Evolutionary conservation across 2,797 vertebrate species (phyloP).

Genomic region (Microctenopoma stevenorrisi): DNA sequence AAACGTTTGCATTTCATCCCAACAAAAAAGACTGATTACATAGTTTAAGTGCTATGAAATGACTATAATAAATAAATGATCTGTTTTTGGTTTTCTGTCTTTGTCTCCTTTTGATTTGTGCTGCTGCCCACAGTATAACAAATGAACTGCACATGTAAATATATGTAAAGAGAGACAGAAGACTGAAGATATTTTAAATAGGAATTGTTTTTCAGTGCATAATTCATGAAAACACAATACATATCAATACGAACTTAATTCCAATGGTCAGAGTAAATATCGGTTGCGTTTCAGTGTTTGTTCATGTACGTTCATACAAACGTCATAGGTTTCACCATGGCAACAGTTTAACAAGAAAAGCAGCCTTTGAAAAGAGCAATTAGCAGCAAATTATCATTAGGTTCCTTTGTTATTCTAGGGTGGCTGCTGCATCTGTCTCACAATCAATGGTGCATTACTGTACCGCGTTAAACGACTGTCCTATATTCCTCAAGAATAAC

Average conservation of each 20-base stretch:
- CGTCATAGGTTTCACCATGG: background rate
- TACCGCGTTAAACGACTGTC: slow-evolving; percentile 12
- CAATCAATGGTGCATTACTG: slow-evolving; percentile 12
- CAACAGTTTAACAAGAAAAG: slow-evolving; percentile 26
- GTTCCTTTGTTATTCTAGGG: slow-evolving; percentile 27
- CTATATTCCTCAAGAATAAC: slow-evolving; percentile 31
- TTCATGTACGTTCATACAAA: background rate
- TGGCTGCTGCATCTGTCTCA: slow-evolving; percentile 46
- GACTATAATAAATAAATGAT: too few relatives aligned
- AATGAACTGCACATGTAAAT: too few relatives aligned
- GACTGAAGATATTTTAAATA: background rate
- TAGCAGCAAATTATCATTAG: slow-evolving; percentile 19
- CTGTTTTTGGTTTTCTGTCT: background rate
- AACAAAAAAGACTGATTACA: too few relatives aligned
- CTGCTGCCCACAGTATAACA: background rate
- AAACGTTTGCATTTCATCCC: too few relatives aligned
- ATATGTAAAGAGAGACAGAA: too few relatives aligned
- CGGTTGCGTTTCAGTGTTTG: background rate
- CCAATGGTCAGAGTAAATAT: slow-evolving; percentile 2
- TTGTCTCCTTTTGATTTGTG: background rate
- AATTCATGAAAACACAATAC: background rate
- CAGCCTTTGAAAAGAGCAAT: slow-evolving; percentile 30
- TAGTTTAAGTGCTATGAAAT: too few relatives aligned
- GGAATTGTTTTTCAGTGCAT: background rate
- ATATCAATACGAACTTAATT: background rate